phyloP scores from a whole-genome alignment of 2,113 vertebrate species.

The Malurus cyaneus region DNA sequence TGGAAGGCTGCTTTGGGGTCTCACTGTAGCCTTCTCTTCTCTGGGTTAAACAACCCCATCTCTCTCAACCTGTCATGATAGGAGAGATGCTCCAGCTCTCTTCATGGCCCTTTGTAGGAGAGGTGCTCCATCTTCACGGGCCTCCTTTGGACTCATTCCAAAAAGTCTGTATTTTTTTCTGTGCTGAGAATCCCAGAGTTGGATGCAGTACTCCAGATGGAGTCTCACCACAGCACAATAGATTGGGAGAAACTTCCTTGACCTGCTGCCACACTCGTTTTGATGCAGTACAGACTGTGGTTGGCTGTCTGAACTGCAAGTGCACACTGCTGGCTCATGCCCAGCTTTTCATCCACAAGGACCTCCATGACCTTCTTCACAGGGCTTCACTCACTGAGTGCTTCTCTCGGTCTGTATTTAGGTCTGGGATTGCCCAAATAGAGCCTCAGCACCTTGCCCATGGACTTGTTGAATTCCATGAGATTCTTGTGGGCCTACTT shows the following conservation, averaged over 20 bases:
- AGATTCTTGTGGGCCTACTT: background rate
- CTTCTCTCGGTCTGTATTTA: background rate
- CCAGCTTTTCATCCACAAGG: background rate
- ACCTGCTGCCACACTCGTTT: background rate
- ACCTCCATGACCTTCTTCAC: background rate
- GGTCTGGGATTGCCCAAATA: too few relatives aligned
- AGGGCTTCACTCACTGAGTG: background rate
- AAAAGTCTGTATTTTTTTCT: background rate
- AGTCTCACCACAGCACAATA: background rate
- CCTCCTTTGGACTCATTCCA: background rate
- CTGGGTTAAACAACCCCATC: background rate
- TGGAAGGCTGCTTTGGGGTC: background rate
- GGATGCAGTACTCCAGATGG: background rate
- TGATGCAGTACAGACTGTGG: background rate
- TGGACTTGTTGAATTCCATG: background rate
- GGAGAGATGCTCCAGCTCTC: background rate
- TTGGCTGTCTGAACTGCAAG: background rate
- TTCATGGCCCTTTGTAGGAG: too few relatives aligned
- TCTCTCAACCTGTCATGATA: background rate
- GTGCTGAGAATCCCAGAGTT: background rate
- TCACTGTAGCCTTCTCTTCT: background rate
- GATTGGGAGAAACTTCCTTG: background rate
- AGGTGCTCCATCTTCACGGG: background rate
- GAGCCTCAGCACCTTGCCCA: background rate
- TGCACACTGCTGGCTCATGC: background rate